Evolutionary conservation across 2,888 invertebrate genomes (phyloP).

Genomic region (Timema cristinae): DNA sequence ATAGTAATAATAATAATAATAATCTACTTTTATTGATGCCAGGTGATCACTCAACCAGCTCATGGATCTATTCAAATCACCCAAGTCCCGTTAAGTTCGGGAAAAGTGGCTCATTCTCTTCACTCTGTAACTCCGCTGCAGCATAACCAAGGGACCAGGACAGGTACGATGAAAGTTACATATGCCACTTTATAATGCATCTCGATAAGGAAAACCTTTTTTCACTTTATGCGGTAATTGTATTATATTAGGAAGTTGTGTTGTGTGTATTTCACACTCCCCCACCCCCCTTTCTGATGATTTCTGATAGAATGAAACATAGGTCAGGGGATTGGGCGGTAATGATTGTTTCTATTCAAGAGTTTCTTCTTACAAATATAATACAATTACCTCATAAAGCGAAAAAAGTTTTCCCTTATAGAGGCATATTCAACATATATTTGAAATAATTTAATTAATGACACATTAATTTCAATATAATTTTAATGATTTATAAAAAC

Average conservation of each 20-base stretch:
- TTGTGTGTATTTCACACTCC: neutral
- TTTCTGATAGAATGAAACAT: neutral
- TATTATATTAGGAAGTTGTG: constrained; percentile 1
- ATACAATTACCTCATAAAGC: no score
- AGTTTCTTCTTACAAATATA: no score
- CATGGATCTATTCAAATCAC: constrained; percentile 36
- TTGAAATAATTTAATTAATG: no score
- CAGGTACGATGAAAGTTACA: constrained; percentile 22
- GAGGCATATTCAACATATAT: no score
- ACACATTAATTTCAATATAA: no score
- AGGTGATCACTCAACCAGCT: neutral
- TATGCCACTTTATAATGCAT: no score
- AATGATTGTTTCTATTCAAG: no score
- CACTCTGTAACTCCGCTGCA: constrained; percentile 27
- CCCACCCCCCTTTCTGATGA: neutral
- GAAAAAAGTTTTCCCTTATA: no score
- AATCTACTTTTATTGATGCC: neutral
- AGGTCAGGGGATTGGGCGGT: neutral
- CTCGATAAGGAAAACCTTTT: no score
- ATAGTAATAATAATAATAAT: neutral
- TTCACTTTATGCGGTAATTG: no score
- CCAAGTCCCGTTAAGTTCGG: constrained; percentile 30
- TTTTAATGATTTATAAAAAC: no score
- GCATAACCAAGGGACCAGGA: constrained; percentile 26
- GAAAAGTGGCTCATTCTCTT: constrained; percentile 23